phyloP scores from a whole-genome alignment of 1,140 invertebrate species.

The Hyles euphorbiae region DNA sequence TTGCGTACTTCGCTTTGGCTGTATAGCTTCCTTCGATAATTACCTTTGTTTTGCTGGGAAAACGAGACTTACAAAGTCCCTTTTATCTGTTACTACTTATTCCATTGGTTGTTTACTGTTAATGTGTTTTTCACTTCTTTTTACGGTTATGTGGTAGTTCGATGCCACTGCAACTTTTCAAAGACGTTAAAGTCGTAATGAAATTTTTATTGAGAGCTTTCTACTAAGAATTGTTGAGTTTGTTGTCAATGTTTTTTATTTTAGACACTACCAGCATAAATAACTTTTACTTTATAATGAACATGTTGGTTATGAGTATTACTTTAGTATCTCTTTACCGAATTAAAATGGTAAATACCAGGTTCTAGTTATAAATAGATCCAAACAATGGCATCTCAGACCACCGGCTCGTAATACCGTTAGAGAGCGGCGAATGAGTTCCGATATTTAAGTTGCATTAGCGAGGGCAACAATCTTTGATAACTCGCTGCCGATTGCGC shows the following conservation, averaged over 20 bases:
- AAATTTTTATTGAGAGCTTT: no score
- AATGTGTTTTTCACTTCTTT: no score
- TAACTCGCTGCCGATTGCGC: conserved; percentile 51
- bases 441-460: conserved; percentile 38
- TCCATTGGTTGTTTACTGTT: conserved; percentile 3
- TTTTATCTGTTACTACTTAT: conserved; percentile 6
- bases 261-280: no score
- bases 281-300: no score
- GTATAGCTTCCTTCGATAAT: conserved; percentile 23
- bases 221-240: no score
- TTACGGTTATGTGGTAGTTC: conserved; percentile 15
- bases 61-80: conserved; percentile 11
- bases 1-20: conserved; percentile 10
- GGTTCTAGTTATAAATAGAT: neutral
- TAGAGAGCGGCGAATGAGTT: conserved; percentile 48
- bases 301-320: no score
- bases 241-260: no score
- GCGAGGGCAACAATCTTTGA: conserved; percentile 60
- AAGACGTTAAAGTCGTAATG: no score
- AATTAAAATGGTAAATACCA: no score
- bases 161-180: no score
- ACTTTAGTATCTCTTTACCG: no score
- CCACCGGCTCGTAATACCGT: conserved; percentile 38
- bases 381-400: conserved; percentile 57
- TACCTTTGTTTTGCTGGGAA: conserved; percentile 27